Evolutionary conservation across 2,113 vertebrate species (phyloP).

Genomic region (Perca fluviatilis): DNA sequence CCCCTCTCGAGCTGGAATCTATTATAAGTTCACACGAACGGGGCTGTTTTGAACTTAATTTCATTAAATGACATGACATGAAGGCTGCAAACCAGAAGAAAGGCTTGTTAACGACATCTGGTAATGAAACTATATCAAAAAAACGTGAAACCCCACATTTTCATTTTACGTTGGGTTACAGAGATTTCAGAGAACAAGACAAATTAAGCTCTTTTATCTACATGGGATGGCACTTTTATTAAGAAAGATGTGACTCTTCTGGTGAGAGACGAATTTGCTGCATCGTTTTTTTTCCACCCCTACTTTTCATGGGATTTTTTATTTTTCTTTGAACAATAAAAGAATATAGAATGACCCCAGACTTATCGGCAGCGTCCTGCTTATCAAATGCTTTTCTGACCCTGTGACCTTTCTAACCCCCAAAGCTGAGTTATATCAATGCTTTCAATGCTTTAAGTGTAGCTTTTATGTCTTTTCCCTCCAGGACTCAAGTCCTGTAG

Average conservation of each 20-base stretch:
- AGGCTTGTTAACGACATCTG: conserved; percentile 18
- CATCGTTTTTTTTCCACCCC: neutral
- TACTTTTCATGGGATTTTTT: too few relatives aligned
- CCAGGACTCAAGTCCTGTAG: neutral
- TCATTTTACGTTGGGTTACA: neutral
- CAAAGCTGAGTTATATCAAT: neutral
- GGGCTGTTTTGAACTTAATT: conserved; percentile 37
- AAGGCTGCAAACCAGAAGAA: conserved; percentile 32
- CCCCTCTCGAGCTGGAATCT: conserved; percentile 31
- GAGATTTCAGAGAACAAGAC: neutral
- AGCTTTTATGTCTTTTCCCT: neutral
- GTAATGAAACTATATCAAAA: conserved; percentile 33
- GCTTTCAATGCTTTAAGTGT: neutral
- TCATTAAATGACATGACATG: conserved; percentile 17
- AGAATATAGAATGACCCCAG: too few relatives aligned
- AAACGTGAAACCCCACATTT: conserved; percentile 1
- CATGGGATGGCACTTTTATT: neutral
- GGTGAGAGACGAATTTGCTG: neutral
- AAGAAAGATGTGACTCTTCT: neutral
- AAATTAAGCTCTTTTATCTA: conserved; percentile 36
- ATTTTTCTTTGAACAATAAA: too few relatives aligned
- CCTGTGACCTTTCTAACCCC: neutral
- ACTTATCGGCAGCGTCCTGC: neutral
- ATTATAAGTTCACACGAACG: conserved; percentile 33
- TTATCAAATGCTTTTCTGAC: neutral